phyloP scores from a whole-genome alignment of 2,888 invertebrate species.

The Diloba caeruleocephala region DNA sequence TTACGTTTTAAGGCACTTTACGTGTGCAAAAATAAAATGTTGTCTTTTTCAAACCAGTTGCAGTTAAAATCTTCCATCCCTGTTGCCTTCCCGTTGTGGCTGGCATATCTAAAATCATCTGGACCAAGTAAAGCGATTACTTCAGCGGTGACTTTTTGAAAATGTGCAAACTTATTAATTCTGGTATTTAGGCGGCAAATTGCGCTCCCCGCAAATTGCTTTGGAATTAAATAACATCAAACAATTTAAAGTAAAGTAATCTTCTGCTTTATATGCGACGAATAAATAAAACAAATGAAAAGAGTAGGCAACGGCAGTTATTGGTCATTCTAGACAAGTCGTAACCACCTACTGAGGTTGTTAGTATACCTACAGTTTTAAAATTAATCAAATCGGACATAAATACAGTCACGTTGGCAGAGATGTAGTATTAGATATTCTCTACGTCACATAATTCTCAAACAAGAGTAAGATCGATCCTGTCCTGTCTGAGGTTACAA shows the following conservation, averaged over 20 bases:
- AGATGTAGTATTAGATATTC: too few species aligned
- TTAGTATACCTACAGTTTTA: conserved; percentile 19
- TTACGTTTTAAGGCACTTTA: conserved; percentile 66
- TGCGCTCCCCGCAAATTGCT: conserved; percentile 59
- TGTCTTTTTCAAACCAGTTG: conserved; percentile 88
- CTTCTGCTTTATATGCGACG: conserved; percentile 16
- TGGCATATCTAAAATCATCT: conserved; percentile 86
- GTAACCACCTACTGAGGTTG: conserved; percentile 34
- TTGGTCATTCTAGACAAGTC: conserved; percentile 25
- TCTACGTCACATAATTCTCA: too few species aligned
- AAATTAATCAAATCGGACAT: too few species aligned
- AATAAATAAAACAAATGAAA: conserved; percentile 23
- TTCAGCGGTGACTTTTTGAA: conserved; percentile 79
- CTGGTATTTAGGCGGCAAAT: conserved; percentile 69
- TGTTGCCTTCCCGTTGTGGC: conserved; percentile 79
- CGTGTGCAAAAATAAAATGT: conserved; percentile 74
- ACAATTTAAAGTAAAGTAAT: conserved; percentile 31
- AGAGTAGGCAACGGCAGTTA: conserved; percentile 25
- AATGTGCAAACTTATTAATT: conserved; percentile 83
- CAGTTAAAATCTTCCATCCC: conserved; percentile 85
- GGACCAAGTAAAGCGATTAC: conserved; percentile 86
- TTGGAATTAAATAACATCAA: conserved; percentile 45
- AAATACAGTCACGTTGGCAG: too few species aligned
- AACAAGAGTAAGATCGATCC: too few species aligned
- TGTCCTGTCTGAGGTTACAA: too few species aligned